phyloP scores from a whole-genome alignment of 2,888 invertebrate genomes.

The Cephus nigrinus region DNA sequence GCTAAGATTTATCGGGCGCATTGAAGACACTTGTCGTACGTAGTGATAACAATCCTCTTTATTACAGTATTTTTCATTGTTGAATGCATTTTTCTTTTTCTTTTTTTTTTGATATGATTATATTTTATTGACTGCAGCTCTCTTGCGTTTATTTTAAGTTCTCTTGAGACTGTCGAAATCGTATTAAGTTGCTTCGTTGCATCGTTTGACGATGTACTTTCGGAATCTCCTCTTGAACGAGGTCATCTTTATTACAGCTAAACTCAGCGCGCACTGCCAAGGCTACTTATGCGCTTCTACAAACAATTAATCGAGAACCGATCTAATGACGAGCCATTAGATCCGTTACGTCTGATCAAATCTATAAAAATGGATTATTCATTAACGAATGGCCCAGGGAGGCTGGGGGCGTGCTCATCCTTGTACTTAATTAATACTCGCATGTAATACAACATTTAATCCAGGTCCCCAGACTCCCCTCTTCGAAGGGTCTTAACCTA shows the following conservation, averaged over 20 bases:
- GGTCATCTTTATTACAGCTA: background rate
- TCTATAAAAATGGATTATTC: background rate
- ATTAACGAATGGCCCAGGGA: slow-evolving; percentile 22
- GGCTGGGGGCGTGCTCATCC: slow-evolving; percentile 34
- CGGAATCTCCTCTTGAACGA: background rate
- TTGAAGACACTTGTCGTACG: slow-evolving; percentile 13
- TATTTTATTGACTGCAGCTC: background rate
- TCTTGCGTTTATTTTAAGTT: background rate
- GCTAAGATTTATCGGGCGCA: slow-evolving; percentile 10
- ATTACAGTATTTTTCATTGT: slow-evolving; percentile 9
- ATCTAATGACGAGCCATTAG: background rate
- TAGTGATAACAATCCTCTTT: slow-evolving; percentile 14
- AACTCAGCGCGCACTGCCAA: slow-evolving; percentile 56
- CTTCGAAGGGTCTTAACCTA: slow-evolving; percentile 10
- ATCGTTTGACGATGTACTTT: background rate
- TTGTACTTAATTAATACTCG: slow-evolving; percentile 34
- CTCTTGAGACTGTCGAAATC: slow-evolving; percentile 11
- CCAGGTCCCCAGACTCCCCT: slow-evolving; percentile 36
- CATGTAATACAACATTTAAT: slow-evolving; percentile 18
- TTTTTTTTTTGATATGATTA: slow-evolving; percentile 14
- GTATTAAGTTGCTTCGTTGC: background rate
- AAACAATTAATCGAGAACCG: slow-evolving; percentile 11
- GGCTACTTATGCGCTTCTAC: slow-evolving; percentile 38
- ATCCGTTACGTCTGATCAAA: background rate
- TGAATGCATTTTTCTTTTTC: slow-evolving; percentile 21